Evolutionary conservation across 2,113 vertebrate species (phyloP).

Genomic region (Oncorhynchus masou): DNA sequence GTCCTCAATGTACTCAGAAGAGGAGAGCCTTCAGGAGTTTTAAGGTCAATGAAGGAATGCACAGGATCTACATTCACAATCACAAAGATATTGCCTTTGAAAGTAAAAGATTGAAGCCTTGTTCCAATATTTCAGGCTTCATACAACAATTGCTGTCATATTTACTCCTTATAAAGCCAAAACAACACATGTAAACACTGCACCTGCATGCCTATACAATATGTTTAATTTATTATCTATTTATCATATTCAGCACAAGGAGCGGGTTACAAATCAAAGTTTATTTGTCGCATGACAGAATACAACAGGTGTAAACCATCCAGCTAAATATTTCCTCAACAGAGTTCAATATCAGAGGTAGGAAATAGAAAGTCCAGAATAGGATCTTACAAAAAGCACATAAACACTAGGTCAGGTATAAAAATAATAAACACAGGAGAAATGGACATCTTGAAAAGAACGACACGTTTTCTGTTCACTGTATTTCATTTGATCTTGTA

Average conservation of each 20-base stretch:
- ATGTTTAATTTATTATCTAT: neutral
- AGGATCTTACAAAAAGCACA: too few relatives aligned
- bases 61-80: slow-evolving; percentile 25
- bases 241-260: slow-evolving; percentile 12
- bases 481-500: slow-evolving; percentile 35
- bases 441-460: slow-evolving; percentile 9
- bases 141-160: slow-evolving; percentile 27
- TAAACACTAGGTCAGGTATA: too few relatives aligned
- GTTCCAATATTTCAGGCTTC: slow-evolving; percentile 27
- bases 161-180: slow-evolving; percentile 34
- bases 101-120: slow-evolving; percentile 28
- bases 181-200: slow-evolving; percentile 46
- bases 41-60: slow-evolving; percentile 32
- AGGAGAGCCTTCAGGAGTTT: slow-evolving; percentile 25
- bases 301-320: too few relatives aligned
- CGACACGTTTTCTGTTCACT: slow-evolving; percentile 9
- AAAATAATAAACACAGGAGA: too few relatives aligned
- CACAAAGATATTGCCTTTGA: slow-evolving; percentile 13
- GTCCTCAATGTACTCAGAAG: neutral
- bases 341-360: too few relatives aligned
- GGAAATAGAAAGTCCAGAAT: too few relatives aligned
- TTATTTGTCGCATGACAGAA: too few relatives aligned
- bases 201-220: slow-evolving; percentile 63
- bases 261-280: neutral
- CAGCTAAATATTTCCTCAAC: too few relatives aligned